Conservation (phyloP, 2,113 vertebrate genomes). For the Lamprologus tigripictilis region DNA sequence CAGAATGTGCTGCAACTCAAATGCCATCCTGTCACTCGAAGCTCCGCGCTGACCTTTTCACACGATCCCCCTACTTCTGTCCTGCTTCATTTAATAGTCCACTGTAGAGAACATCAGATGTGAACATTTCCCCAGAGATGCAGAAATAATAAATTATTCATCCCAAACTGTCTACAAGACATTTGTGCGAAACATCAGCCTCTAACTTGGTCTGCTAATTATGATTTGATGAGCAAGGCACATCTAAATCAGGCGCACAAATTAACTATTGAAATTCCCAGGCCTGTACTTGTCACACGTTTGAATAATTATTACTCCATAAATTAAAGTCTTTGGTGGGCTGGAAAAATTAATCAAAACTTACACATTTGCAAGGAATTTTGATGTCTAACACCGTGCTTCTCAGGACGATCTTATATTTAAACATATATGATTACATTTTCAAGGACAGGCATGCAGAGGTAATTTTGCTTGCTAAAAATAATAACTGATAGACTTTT, state of each 20-base stretch:
- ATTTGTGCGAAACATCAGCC: conserved; percentile 47
- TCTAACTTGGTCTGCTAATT: conserved; percentile 53
- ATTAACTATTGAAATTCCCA: conserved; percentile 56
- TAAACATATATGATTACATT: neutral
- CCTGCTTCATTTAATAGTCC: conserved; percentile 60
- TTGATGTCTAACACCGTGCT: neutral
- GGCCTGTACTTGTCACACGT: conserved; percentile 33
- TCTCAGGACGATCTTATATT: neutral
- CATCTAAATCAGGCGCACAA: conserved; percentile 45
- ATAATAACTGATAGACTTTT: neutral
- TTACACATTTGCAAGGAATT: neutral
- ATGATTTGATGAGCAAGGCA: conserved; percentile 56
- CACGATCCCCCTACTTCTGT: conserved; percentile 27
- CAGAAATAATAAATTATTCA: conserved; percentile 53
- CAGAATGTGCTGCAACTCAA: neutral
- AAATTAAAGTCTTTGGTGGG: conserved; percentile 33
- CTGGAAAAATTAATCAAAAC: conserved; percentile 10
- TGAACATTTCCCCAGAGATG: conserved; percentile 40
- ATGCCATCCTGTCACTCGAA: conserved; percentile 37
- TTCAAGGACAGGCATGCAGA: neutral
- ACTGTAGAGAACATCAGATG: conserved; percentile 43
- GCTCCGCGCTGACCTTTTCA: conserved; percentile 56
- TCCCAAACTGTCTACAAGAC: conserved; percentile 43
- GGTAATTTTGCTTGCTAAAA: neutral
- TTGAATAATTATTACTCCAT: conserved; percentile 49